phyloP scores from a whole-genome alignment of 2,797 vertebrate species.

The Esox masquinongy region DNA sequence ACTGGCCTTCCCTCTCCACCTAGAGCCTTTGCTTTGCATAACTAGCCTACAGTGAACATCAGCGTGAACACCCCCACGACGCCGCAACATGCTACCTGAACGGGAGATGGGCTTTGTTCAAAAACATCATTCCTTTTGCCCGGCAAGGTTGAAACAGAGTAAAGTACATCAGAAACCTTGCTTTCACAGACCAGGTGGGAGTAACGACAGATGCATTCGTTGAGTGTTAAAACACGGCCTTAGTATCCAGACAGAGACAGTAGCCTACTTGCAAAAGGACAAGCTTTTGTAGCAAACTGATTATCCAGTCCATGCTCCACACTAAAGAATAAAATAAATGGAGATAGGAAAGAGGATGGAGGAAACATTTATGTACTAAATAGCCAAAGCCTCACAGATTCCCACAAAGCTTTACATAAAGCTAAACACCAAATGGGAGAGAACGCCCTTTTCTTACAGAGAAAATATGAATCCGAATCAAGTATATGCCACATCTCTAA shows the following conservation, averaged over 20 bases:
- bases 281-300: background rate
- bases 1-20: conserved; percentile 14
- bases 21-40: background rate
- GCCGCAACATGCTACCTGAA: background rate
- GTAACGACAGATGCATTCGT: background rate
- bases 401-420: too few relatives aligned
- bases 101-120: conserved; percentile 1
- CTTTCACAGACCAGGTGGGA: background rate
- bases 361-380: background rate
- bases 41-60: background rate
- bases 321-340: background rate
- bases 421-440: conserved; percentile 37
- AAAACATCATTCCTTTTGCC: background rate
- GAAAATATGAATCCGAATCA: background rate
- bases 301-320: background rate
- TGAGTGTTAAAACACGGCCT: background rate
- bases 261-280: background rate
- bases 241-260: background rate
- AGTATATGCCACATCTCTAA: background rate
- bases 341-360: background rate
- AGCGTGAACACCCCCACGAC: background rate
- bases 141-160: background rate
- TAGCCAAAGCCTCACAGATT: background rate
- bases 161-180: background rate
- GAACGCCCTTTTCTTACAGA: background rate